phyloP scores from a whole-genome alignment of 2,797 vertebrate species.

The Urocyon cinereoargenteus region DNA sequence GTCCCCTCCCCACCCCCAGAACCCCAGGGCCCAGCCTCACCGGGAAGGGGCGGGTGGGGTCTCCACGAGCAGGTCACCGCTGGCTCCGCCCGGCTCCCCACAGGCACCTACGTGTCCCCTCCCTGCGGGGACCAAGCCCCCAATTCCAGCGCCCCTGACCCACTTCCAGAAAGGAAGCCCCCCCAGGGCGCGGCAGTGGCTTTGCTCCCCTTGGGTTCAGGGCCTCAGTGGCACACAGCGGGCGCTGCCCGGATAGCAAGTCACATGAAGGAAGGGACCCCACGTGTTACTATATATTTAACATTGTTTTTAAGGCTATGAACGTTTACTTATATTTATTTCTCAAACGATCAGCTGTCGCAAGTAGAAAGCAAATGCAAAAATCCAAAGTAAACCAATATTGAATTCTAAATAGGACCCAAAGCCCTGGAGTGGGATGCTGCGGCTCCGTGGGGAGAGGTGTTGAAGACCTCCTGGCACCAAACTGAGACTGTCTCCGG shows the following conservation, averaged over 20 bases:
- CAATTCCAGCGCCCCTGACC: neutral
- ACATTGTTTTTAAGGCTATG: neutral
- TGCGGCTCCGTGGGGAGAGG: neutral
- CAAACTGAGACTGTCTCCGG: neutral
- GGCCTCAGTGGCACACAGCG: neutral
- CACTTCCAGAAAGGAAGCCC: neutral
- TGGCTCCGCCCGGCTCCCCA: neutral
- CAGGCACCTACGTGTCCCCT: neutral
- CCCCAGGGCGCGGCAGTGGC: neutral
- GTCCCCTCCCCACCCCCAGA: too few relatives aligned
- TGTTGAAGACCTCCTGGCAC: neutral
- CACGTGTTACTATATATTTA: neutral
- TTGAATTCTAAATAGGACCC: conserved; percentile 6
- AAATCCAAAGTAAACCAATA: neutral
- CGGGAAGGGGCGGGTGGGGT: neutral
- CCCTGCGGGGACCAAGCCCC: neutral
- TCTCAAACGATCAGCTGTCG: conserved; percentile 5
- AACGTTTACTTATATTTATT: neutral
- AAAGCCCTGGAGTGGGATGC: neutral
- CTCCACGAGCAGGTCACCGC: neutral
- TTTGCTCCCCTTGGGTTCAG: neutral
- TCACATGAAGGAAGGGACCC: neutral
- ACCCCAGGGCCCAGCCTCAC: too few relatives aligned
- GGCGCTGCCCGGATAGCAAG: neutral
- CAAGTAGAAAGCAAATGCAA: neutral